Evolutionary conservation across 2,888 invertebrate genomes (phyloP), one percentile per base, ranked within the genome.

Genomic region (Sphecodes monilicornis): DNA sequence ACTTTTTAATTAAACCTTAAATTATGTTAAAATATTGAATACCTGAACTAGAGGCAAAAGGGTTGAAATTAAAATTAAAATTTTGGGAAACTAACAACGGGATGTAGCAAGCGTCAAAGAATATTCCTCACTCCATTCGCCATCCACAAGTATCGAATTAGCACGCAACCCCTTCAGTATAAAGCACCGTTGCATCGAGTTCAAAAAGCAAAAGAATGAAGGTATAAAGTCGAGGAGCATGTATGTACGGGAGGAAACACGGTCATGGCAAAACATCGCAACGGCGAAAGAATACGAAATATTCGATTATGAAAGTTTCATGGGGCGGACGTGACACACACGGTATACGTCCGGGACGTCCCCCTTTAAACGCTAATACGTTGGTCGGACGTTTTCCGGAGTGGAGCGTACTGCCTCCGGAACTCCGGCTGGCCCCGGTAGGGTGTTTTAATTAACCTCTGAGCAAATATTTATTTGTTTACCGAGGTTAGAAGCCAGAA

Each of bases 401-500:
- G 57, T n/a, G 26, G 22, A 39, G 16, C 70, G 32, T 32, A 26
- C 22, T 57, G 77, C 81, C 76, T 50, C 76, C 22, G 36, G 43
- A 70, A 78, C 66, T 66, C 72, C 36, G 22, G 5, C 26, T 36
- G 5, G 50, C n/a, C 64, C 50, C 36, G 60, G n/a, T 22, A 66
- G 57, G 64, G 80, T 85, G 85, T 87, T 85, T 88, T 87, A 88
- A 88, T 88, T 87, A 85, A 87, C 87, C 75, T 50, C 76, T 16
- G 80, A 2, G 72, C 88, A 85, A 87, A 88, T 88, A 87, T 87
- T 87, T 87, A 85, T 85, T 80, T 87, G 82, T 88, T 88, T 87
- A 72, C 87, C 57, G 50, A 50, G 75, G 76, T 85, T 83, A 76
- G 77, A 78, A 78, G 80, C 54, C 72, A 36, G 78, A 73, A 75